phyloP scores from a whole-genome alignment of 2,113 vertebrate species.

The Mastomys coucha region DNA sequence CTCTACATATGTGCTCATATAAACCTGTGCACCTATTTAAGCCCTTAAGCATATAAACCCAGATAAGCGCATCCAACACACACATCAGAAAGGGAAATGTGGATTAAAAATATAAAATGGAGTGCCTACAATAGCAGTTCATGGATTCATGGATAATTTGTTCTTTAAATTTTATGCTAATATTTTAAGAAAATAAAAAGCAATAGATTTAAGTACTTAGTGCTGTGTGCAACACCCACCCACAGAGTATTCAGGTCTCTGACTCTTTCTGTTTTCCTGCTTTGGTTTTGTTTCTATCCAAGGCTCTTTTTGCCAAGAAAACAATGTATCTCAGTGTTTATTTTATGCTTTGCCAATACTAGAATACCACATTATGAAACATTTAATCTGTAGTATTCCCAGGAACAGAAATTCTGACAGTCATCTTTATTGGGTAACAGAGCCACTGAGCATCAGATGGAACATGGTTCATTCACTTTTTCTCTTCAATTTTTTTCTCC shows the following conservation, averaged over 20 bases:
- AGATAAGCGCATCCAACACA: background rate
- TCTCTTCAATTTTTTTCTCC: background rate
- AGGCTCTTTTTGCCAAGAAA: background rate
- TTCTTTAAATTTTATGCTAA: background rate
- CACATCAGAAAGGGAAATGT: background rate
- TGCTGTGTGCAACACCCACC: accelerated
- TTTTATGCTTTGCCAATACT: background rate
- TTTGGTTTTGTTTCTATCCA: background rate
- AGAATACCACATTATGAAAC: background rate
- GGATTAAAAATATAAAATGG: background rate
- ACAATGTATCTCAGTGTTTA: background rate
- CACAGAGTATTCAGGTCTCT: background rate
- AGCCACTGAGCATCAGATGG: background rate
- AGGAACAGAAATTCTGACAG: background rate
- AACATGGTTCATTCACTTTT: background rate
- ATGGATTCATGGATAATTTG: background rate
- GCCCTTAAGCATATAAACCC: no score
- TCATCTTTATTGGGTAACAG: background rate
- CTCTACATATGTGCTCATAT: no score
- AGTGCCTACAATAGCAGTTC: background rate
- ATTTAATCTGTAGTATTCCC: background rate
- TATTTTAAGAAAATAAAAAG: background rate
- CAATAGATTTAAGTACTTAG: background rate
- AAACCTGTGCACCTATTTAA: no score
- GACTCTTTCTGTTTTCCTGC: background rate